Percentiles rank a stretch among this genome's conserved stretches.
Conservation (phyloP, 2,888 invertebrate genomes). For the Ecdyonurus torrentis region DNA sequence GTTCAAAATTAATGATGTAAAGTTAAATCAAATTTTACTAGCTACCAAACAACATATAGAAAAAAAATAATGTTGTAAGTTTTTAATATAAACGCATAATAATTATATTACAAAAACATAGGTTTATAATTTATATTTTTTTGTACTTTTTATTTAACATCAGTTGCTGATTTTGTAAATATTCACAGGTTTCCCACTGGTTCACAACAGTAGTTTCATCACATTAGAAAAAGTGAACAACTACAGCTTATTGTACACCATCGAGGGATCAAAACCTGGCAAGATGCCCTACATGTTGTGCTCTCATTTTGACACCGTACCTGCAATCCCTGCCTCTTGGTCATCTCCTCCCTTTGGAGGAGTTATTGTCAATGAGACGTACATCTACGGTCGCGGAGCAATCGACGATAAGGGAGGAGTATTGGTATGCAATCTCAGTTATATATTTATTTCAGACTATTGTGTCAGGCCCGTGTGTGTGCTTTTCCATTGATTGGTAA, state of each 20-base stretch:
- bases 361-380: conserved; percentile 19
- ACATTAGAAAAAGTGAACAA: conserved; percentile 20
- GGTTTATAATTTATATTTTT: too few relatives aligned
- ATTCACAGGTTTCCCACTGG: conserved; percentile 19
- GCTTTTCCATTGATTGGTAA: too few relatives aligned
- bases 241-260: conserved; percentile 28
- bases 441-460: too few relatives aligned
- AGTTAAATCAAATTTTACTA: too few relatives aligned
- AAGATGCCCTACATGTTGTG: conserved; percentile 29
- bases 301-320: conserved; percentile 35
- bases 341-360: conserved; percentile 28
- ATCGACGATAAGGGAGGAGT: conserved; percentile 31
- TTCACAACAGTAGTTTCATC: conserved; percentile 19
- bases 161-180: conserved; percentile 9
- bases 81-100: too few relatives aligned
- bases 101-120: too few relatives aligned
- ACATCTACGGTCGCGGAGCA: conserved; percentile 31
- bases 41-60: too few relatives aligned
- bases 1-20: too few relatives aligned
- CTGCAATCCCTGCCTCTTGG: conserved; percentile 21
- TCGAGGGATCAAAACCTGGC: conserved; percentile 21
- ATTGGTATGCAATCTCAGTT: too few relatives aligned
- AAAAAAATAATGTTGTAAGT: too few relatives aligned
- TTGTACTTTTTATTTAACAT: too few relatives aligned
- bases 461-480: too few relatives aligned